These are phyloP conservation scores for Argopecten irradians DNA, from an alignment of 1,140 invertebrate genomes.

Conservation along the genomic window DNA sequence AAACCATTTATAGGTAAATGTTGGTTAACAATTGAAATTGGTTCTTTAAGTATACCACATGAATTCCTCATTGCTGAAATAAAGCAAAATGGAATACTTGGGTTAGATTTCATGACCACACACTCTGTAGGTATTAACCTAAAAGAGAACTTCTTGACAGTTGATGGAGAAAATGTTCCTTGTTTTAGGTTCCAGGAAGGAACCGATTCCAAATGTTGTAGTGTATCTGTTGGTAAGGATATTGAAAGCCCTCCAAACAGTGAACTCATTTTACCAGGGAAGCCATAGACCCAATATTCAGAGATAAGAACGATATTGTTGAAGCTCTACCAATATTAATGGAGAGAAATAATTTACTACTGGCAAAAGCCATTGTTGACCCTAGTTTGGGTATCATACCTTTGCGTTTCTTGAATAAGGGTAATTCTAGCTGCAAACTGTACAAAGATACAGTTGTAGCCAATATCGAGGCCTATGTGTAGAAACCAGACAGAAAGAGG, in stretches of 20 bases:
- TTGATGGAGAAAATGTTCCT: conserved; percentile 8
- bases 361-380: conserved; percentile 9
- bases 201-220: not conserved
- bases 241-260: not conserved
- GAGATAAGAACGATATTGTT: not conserved
- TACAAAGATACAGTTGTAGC: conserved; percentile 24
- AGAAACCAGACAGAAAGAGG: too few species aligned
- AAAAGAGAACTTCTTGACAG: not conserved
- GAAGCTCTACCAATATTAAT: conserved; percentile 29
- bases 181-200: conserved; percentile 32
- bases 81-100: conserved; percentile 33
- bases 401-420: not conserved
- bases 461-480: not conserved
- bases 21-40: too few species aligned
- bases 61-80: conserved; percentile 40
- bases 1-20: too few species aligned
- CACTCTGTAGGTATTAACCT: conserved; percentile 13
- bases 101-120: conserved; percentile 13
- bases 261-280: conserved; percentile 27
- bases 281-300: not conserved
- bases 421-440: not conserved
- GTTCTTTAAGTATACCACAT: not conserved
- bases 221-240: conserved; percentile 26
- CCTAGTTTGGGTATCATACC: not conserved
- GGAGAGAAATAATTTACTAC: conserved; percentile 25